phyloP scores from a whole-genome alignment of 1,140 invertebrate genomes.

The Drosophila funebris region DNA sequence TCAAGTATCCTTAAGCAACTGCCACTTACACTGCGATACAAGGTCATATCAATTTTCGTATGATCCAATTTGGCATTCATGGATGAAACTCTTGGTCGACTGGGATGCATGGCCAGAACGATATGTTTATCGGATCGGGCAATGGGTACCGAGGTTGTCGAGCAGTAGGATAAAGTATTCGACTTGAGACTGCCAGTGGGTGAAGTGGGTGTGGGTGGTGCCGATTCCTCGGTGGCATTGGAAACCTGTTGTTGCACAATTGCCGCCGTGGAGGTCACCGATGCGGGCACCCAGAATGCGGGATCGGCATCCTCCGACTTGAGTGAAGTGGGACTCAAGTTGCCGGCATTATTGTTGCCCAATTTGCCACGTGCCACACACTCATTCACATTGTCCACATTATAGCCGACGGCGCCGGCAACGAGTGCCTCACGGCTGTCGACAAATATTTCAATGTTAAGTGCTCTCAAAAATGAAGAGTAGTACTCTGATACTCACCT shows the following conservation, averaged over 20 bases:
- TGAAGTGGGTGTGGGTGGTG: conserved; percentile 84
- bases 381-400: conserved; percentile 81
- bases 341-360: conserved; percentile 64
- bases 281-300: conserved; percentile 84
- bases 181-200: conserved; percentile 82
- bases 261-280: conserved; percentile 56
- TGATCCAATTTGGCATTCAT: conserved; percentile 86
- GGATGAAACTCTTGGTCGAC: conserved; percentile 82
- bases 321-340: conserved; percentile 76
- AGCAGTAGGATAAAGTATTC: conserved; percentile 75
- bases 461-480: not conserved
- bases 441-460: not conserved
- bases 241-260: conserved; percentile 72
- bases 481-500: conserved; percentile 61
- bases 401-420: conserved; percentile 75
- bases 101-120: conserved; percentile 84
- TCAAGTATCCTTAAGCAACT: not conserved
- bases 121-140: conserved; percentile 85
- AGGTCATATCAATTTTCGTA: conserved; percentile 85
- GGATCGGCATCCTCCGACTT: conserved; percentile 78
- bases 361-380: conserved; percentile 66
- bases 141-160: conserved; percentile 82
- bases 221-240: conserved; percentile 82
- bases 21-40: conserved; percentile 84
- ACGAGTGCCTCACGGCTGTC: conserved; percentile 84